Percentiles rank a stretch among this genome's conserved stretches.
Evolutionary conservation across 2,113 vertebrate genomes (phyloP).

Genomic region (Nothocercus julius): DNA sequence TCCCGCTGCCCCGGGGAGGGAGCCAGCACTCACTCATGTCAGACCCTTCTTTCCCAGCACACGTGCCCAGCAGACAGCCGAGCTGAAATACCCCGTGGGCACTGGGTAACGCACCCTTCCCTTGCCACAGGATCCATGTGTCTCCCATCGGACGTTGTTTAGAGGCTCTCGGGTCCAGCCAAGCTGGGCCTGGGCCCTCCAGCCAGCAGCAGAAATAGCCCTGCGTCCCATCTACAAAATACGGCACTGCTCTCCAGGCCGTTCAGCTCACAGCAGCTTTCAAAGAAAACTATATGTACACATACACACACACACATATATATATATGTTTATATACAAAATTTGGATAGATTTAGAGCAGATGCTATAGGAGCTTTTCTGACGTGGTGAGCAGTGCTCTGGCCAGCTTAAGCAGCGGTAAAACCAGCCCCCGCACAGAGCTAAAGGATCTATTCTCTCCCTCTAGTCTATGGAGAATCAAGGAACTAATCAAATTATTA

Average conservation of each 20-base stretch:
- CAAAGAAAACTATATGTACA: background rate
- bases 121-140: fast-evolving
- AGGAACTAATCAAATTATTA: background rate
- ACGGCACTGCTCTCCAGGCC: background rate
- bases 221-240: background rate
- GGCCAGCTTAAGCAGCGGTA: background rate
- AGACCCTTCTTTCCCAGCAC: background rate
- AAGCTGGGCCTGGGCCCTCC: too few relatives aligned
- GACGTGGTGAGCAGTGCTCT: background rate
- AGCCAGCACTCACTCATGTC: fast-evolving
- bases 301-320: too few relatives aligned
- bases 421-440: background rate
- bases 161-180: background rate
- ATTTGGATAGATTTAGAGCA: too few relatives aligned
- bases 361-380: too few relatives aligned
- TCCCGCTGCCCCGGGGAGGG: fast-evolving
- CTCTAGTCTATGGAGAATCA: background rate
- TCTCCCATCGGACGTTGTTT: background rate
- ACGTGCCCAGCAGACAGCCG: fast-evolving
- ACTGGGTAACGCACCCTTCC: background rate
- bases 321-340: too few relatives aligned
- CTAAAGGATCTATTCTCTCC: background rate
- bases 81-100: background rate
- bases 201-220: background rate
- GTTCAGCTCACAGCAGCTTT: background rate